These are phyloP conservation scores for Prenolepis imparis DNA, from an alignment of 2,888 invertebrate genomes.

Conservation along the genomic window DNA sequence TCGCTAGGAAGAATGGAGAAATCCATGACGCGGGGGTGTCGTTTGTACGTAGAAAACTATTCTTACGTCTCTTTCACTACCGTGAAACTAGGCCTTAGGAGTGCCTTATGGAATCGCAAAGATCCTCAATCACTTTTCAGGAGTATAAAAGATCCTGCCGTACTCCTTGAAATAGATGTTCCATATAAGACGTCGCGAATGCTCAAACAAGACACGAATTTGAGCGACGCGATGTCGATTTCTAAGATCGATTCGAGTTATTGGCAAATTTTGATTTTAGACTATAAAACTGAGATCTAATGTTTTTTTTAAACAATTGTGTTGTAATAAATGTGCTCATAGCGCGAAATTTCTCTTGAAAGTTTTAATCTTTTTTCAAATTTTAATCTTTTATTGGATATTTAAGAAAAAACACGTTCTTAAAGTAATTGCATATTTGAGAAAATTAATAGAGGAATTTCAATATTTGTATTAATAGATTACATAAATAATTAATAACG, in stretches of 20 bases:
- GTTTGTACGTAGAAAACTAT: not conserved
- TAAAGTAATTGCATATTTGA: not conserved
- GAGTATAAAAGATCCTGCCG: not conserved
- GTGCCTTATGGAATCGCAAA: constrained; percentile 17
- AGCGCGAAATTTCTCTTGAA: not conserved
- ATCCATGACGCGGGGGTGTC: not conserved
- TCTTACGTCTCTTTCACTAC: not conserved
- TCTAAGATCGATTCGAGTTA: not conserved
- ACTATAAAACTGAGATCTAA: not conserved
- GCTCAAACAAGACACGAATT: not conserved
- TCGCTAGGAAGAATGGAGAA: not conserved
- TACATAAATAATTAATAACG: not conserved
- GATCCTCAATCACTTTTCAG: constrained; percentile 11
- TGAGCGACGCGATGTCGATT: not conserved
- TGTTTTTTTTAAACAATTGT: not conserved
- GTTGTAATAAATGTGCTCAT: not conserved
- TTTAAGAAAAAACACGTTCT: not conserved
- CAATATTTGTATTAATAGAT: not conserved
- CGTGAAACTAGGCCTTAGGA: constrained; percentile 16
- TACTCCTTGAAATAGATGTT: constrained; percentile 19
- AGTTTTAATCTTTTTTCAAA: too few species aligned
- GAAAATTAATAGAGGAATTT: not conserved
- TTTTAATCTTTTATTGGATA: not conserved
- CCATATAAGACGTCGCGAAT: not conserved
- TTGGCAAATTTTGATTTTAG: not conserved